Percentiles rank a stretch among this genome's conserved stretches.
phyloP scores from a whole-genome alignment of 2,888 invertebrate species.

The Xylota sylvarum region DNA sequence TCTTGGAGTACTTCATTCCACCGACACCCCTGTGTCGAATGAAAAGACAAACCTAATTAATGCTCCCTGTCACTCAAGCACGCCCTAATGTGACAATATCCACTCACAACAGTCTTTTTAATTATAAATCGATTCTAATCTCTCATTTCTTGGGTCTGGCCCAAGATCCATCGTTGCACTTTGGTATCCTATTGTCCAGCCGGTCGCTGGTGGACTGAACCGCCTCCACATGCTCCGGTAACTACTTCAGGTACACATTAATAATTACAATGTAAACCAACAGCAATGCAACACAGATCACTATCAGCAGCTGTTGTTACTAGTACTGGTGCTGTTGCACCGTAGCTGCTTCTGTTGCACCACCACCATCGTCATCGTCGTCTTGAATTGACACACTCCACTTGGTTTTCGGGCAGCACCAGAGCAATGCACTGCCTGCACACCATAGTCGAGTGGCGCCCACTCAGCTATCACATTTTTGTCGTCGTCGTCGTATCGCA shows the following conservation, averaged over 20 bases:
- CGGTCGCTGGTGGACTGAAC: conserved; percentile 1
- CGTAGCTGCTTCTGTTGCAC: conserved; percentile 45
- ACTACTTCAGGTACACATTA: conserved; percentile 67
- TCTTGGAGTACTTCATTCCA: conserved; percentile 11
- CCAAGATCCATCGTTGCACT: conserved; percentile 40
- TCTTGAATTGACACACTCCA: conserved; percentile 69
- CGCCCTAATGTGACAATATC: conserved; percentile 58
- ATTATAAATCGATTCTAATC: conserved; percentile 76
- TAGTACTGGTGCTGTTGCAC: conserved; percentile 18
- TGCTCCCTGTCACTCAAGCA: conserved; percentile 34
- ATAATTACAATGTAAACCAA: conserved; percentile 72
- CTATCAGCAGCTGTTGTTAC: conserved; percentile 66
- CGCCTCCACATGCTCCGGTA: conserved; percentile 56
- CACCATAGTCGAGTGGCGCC: conserved; percentile 72
- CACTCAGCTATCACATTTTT: conserved; percentile 75
- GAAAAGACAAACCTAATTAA: conserved; percentile 16
- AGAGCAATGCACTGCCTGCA: conserved; percentile 11
- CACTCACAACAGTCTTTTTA: conserved; percentile 69
- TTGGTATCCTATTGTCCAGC: conserved; percentile 60
- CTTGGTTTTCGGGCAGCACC: conserved; percentile 52
- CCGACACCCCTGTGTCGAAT: neutral
- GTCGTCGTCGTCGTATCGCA: conserved; percentile 62
- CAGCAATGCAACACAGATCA: conserved; percentile 67
- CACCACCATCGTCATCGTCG: neutral
- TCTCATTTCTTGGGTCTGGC: conserved; percentile 50